These are phyloP conservation scores for Pitta sordida DNA, from an alignment of 2,113 vertebrate genomes.

Conservation along the genomic window DNA sequence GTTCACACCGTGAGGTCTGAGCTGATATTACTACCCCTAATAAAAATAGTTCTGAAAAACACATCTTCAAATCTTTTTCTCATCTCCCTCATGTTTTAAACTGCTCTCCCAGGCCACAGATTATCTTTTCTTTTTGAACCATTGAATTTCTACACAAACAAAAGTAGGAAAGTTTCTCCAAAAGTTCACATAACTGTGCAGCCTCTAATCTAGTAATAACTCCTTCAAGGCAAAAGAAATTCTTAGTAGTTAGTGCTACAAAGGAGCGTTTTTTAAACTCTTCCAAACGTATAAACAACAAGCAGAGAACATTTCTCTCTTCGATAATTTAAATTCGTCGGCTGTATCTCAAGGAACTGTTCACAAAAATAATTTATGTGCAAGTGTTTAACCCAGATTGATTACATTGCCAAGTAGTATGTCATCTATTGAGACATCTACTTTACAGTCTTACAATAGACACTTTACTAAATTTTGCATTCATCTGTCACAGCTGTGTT, in stretches of 20 bases:
- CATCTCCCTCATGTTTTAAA: neutral
- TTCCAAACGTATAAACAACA: neutral
- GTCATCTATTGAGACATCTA: neutral
- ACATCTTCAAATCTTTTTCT: neutral
- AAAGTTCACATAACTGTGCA: neutral
- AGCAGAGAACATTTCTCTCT: neutral
- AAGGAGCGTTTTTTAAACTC: neutral
- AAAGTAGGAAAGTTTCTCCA: neutral
- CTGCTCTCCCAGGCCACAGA: neutral
- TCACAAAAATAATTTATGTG: constrained; percentile 14
- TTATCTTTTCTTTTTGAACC: neutral
- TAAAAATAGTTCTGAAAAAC: neutral
- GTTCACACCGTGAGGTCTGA: neutral
- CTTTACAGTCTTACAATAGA: constrained; percentile 23
- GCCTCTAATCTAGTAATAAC: neutral
- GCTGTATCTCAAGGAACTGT: neutral
- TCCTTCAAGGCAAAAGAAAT: neutral
- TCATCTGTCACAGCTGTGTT: constrained; percentile 30
- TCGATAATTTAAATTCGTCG: neutral
- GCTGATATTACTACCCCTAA: neutral
- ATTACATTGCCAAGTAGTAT: neutral
- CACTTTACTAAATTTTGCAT: constrained; percentile 24
- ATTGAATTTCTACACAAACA: neutral
- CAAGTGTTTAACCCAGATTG: constrained; percentile 10
- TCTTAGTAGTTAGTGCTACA: neutral